Evolutionary conservation across 2,113 vertebrate genomes (phyloP).

Genomic region (Myotis davidii): DNA sequence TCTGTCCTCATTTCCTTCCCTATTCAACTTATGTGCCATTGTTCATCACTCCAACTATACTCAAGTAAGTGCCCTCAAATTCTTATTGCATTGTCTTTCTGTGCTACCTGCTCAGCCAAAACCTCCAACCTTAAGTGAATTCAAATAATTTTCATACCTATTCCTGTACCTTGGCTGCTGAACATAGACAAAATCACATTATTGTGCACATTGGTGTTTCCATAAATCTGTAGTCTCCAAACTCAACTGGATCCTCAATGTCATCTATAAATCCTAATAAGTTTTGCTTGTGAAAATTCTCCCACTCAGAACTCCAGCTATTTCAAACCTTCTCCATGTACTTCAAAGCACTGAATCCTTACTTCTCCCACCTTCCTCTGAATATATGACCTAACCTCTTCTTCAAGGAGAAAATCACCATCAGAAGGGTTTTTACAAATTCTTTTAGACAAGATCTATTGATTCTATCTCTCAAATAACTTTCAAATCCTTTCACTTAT

Average conservation of each 20-base stretch:
- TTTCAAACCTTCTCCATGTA: neutral
- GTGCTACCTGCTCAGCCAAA: neutral
- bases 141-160: neutral
- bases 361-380: neutral
- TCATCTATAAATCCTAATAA: neutral
- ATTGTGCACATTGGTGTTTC: neutral
- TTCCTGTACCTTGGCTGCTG: neutral
- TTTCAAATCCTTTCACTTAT: neutral
- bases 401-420: neutral
- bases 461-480: neutral
- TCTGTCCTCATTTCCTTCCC: neutral
- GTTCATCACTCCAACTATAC: neutral
- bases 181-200: conserved; percentile 13
- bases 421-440: neutral
- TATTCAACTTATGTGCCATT: neutral
- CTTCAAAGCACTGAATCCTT: neutral
- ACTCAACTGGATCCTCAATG: neutral
- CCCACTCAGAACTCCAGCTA: neutral
- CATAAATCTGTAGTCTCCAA: neutral
- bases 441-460: neutral
- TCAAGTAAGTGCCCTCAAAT: neutral
- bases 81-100: neutral
- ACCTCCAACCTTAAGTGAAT: neutral
- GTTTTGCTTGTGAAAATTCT: neutral
- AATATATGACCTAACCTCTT: neutral